Evolutionary conservation across 2,888 invertebrate species (phyloP).

Genomic region (Meghimatium bilineatum): DNA sequence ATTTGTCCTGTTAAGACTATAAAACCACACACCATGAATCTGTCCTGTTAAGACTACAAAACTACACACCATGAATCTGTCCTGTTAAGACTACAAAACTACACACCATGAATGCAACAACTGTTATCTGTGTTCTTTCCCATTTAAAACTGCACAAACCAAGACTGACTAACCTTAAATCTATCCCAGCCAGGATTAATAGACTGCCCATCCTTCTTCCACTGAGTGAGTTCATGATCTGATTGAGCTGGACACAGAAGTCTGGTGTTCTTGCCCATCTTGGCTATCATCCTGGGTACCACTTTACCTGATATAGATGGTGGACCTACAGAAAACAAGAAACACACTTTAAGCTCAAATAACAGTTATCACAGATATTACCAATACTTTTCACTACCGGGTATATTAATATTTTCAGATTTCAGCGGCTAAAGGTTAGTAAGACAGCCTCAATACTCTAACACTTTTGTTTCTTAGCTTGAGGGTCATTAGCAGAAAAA

Average conservation of each 20-base stretch:
- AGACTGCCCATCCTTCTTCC: constrained; percentile 71
- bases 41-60: neutral
- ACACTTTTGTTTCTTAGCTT: too few relatives aligned
- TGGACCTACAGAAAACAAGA: constrained; percentile 61
- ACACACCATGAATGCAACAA: too few relatives aligned
- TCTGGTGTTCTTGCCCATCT: constrained; percentile 68
- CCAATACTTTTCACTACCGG: too few relatives aligned
- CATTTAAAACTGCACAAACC: neutral
- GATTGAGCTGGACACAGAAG: constrained; percentile 70
- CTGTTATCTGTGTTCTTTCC: neutral
- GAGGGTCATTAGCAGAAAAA: too few relatives aligned
- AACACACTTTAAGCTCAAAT: neutral
- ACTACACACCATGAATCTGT: neutral
- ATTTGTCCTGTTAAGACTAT: neutral
- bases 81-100: too few relatives aligned
- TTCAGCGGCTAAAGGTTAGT: too few relatives aligned
- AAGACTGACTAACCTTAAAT: constrained; percentile 55
- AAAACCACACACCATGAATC: neutral
- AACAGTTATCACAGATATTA: too few relatives aligned
- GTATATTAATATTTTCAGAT: too few relatives aligned
- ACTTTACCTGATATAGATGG: constrained; percentile 63
- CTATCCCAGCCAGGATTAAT: constrained; percentile 70
- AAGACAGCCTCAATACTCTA: too few relatives aligned
- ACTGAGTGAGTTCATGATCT: constrained; percentile 65
- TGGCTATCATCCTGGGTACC: constrained; percentile 62